Base-by-base conservation (phyloP, 2,888 invertebrate species). In the Meganola albula region DNA sequence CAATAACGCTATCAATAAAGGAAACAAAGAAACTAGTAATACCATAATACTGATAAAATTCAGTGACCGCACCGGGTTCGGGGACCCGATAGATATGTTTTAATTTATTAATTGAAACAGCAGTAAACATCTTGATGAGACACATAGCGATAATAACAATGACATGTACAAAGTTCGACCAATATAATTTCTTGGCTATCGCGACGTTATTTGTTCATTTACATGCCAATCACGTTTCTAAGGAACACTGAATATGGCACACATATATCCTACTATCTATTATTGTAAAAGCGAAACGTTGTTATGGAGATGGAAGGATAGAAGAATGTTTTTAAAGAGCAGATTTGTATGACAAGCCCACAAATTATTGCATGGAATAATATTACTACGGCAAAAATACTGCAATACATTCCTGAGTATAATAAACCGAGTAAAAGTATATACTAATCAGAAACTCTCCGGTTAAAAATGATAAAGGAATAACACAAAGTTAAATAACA, bases 31-130 rank as follows among this genome's bases (percentile, higher is more conserved):
- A 35, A 30, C 37, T n/a, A n/a, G 40, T 38, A 44, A 41, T 27
- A 35, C 44, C 51, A 45, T 34, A 51, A 20, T 51, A 44, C 40
- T 44, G 61, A 65, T 64, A 64, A 58, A 42, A 53, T 51, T 62
- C 59, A 42, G 42, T 48, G 52, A 55, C 58, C 57, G 33, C 40
- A 50, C 33, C 37, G 53, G 40, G 66, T 63, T 68, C 65, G 58
- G 40, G 45, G 64, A 66, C 63, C 69, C 45, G 49, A 30, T 22
- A 32, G 39, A 48, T 41, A 40, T 28, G 18, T 43, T 44, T n/a
- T 55, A 46, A 55, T 58, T 40, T 34, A 55, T 52, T 48, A 46
- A 56, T 57, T 52, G 43, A 48, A 48, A 40, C 39, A 36, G 40
- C 40, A 46, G 52, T 55, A 48, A 53, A 58, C 53, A 51, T 54